These are phyloP conservation scores for Drosophila eohydei DNA, from an alignment of 2,888 invertebrate species.

Conservation along the genomic window DNA sequence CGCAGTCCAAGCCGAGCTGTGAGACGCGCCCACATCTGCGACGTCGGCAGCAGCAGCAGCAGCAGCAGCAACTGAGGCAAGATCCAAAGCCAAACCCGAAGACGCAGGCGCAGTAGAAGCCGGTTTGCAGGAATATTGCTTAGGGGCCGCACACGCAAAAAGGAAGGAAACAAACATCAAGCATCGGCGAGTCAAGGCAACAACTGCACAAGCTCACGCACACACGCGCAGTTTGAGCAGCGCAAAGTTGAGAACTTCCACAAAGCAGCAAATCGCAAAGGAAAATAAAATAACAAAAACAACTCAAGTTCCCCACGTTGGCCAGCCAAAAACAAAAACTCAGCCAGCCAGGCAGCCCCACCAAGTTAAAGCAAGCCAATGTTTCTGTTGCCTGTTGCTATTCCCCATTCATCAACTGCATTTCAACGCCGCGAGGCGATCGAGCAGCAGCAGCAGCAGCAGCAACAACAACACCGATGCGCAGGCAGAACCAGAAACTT, in stretches of 20 bases:
- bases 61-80: slow-evolving; percentile 1
- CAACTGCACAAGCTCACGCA: slow-evolving; percentile 12
- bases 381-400: slow-evolving; percentile 42
- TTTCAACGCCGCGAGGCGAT: slow-evolving; percentile 77
- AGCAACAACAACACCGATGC: slow-evolving; percentile 20
- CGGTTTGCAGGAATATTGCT: slow-evolving; percentile 73
- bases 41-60: slow-evolving; percentile 14
- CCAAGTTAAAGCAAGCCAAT: slow-evolving; percentile 38
- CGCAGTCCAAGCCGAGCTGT: slow-evolving; percentile 15
- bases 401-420: slow-evolving; percentile 79
- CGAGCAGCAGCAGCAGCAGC: slow-evolving; percentile 37
- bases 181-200: slow-evolving; percentile 45
- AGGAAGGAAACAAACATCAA: slow-evolving; percentile 80
- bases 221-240: slow-evolving; percentile 15
- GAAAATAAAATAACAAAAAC: slow-evolving; percentile 53
- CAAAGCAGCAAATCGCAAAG: slow-evolving; percentile 44
- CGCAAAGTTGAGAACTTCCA: slow-evolving; percentile 44
- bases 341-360: slow-evolving; percentile 26
- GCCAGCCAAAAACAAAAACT: slow-evolving; percentile 34
- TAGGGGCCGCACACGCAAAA: slow-evolving; percentile 62
- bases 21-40: slow-evolving; percentile 53
- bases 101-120: slow-evolving; percentile 54
- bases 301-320: slow-evolving; percentile 57
- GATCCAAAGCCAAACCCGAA: slow-evolving; percentile 24
- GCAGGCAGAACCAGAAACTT: slow-evolving; percentile 70